These are phyloP conservation scores for Lordiphosa clarofinis DNA, from an alignment of 1,140 invertebrate species.

Conservation along the genomic window DNA sequence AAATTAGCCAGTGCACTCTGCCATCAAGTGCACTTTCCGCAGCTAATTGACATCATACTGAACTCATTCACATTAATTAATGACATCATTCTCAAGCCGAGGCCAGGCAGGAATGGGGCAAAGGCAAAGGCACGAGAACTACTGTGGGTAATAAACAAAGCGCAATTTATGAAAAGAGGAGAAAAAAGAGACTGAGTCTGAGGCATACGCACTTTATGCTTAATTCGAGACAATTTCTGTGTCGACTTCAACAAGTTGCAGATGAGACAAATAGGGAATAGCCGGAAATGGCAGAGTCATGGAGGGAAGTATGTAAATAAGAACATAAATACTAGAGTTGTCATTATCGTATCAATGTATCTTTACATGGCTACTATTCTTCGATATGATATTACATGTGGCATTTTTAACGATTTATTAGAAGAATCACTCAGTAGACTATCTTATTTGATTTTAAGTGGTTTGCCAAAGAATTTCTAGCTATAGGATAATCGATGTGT, in stretches of 20 bases:
- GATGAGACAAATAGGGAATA: not conserved
- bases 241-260: conserved; percentile 20
- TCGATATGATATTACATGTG: too few relatives aligned
- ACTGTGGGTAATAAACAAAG: conserved; percentile 38
- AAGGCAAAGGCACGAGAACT: conserved; percentile 7
- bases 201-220: conserved; percentile 55
- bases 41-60: conserved; percentile 78
- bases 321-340: not conserved
- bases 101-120: conserved; percentile 32
- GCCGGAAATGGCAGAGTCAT: conserved; percentile 21
- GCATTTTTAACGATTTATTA: too few relatives aligned
- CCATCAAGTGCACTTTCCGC: conserved; percentile 69
- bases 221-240: conserved; percentile 64
- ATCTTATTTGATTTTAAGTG: too few relatives aligned
- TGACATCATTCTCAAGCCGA: conserved; percentile 68
- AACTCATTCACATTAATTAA: conserved; percentile 78
- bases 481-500: too few relatives aligned
- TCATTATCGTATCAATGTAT: too few relatives aligned
- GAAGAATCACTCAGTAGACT: too few relatives aligned
- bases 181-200: conserved; percentile 11
- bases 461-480: too few relatives aligned
- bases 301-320: not conserved
- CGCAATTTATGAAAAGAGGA: conserved; percentile 49
- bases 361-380: too few relatives aligned
- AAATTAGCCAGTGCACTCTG: conserved; percentile 50